Evolutionary conservation across 2,888 invertebrate genomes (phyloP), one percentile per base, ranked within the genome.

Genomic region (Nyleta sp.): DNA sequence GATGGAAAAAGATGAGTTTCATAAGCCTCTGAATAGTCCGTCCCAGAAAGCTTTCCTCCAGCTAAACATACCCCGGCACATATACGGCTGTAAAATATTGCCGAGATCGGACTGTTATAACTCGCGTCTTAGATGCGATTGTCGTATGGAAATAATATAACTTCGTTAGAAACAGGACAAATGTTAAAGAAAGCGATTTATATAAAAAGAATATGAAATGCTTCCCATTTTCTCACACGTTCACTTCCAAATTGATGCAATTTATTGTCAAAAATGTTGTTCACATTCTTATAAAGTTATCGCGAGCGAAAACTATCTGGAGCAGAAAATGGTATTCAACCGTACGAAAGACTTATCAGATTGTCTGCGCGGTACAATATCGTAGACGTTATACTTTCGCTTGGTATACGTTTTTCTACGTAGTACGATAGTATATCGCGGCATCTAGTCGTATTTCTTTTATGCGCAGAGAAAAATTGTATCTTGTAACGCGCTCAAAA

Each of bases 321-420:
- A 67, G 65, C 65, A 67, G 53, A 67, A 67, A 67, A 67, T 67
- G 42, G 53, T 44, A 67, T 67, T 67, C 65, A 67, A 31, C 44
- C 44, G 53, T 55, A 55, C 53, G 44, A 55, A 53, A 53, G 44
- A 55, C 53, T 67, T 67, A 65, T 53, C 65, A 28, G 65, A 65
- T 65, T 65, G 52, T 65, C 65, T 65, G 44, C 33, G 22, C 15
- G 40, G 24, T 42, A 65, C 33, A 65, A 65, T 65, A 64, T 64
- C 15, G 28, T 10, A 48, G 48, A 38, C 48, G 38, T 62, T 62
- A 22, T 22, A 44, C 59, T 17, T 59, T 42, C 24, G 42, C 17
- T 7, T 28, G 17, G 22, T 55, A 13, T 20, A 55, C 20, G 38
- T 42, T 57, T 33, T 59, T 59, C 31, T 17, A 31, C 18, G 46